Conservation (phyloP, 1,140 invertebrate species). For the Trinorchestia longiramus region DNA sequence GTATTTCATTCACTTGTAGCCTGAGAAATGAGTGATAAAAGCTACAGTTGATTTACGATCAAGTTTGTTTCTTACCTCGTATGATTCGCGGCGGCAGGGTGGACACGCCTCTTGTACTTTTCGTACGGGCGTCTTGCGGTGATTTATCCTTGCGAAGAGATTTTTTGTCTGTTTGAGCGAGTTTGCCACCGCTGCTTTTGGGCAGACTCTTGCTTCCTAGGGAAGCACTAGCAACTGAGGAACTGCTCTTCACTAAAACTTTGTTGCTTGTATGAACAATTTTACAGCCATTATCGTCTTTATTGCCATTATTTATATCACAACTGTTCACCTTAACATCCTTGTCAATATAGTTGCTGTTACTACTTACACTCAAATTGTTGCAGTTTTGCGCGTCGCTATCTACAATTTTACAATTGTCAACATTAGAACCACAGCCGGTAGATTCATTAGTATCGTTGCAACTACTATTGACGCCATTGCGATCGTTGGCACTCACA, state of each 20-base stretch:
- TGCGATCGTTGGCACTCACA: neutral
- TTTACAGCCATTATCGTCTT: constrained; percentile 4
- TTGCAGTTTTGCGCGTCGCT: neutral
- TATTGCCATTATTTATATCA: neutral
- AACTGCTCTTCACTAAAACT: neutral
- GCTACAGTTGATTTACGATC: neutral
- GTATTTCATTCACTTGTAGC: neutral
- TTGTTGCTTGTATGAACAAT: neutral
- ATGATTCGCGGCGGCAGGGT: neutral
- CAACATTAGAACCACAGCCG: neutral
- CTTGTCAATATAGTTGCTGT: neutral
- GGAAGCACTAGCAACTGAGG: neutral
- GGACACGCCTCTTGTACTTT: neutral
- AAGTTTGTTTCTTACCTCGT: constrained; percentile 8
- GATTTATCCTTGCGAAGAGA: neutral
- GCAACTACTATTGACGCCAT: neutral
- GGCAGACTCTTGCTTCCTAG: neutral
- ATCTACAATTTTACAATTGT: neutral
- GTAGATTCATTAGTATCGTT: neutral
- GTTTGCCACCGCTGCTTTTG: neutral
- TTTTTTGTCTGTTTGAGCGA: neutral
- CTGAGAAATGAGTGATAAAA: neutral
- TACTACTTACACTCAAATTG: neutral
- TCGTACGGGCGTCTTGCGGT: neutral
- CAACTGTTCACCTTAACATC: neutral